These are phyloP conservation scores for Pteruthius melanotis DNA, from an alignment of 2,113 vertebrate species.

Conservation along the genomic window DNA sequence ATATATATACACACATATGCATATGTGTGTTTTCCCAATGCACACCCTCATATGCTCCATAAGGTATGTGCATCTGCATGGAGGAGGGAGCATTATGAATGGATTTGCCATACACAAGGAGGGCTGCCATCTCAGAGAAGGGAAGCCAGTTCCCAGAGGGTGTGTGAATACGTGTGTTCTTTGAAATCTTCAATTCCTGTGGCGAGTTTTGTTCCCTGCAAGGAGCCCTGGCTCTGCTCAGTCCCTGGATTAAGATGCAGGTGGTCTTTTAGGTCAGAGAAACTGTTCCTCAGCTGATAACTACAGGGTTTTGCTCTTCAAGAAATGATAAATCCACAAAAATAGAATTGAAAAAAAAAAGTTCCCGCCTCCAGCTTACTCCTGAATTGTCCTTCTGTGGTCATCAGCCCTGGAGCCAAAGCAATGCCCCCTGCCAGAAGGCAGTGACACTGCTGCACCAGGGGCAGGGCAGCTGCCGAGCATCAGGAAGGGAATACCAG, in stretches of 20 bases:
- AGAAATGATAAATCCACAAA: constrained; percentile 25
- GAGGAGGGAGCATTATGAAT: background rate
- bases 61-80: background rate
- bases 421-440: background rate
- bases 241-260: constrained; percentile 10
- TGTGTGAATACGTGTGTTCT: background rate
- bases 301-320: background rate
- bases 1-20: background rate
- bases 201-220: background rate
- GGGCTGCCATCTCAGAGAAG: background rate
- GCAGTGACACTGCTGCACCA: background rate
- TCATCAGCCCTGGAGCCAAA: constrained; percentile 15
- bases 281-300: background rate
- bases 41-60: background rate
- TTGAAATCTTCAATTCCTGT: background rate
- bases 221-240: constrained; percentile 7
- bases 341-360: background rate
- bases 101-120: background rate
- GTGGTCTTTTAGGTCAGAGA: constrained; percentile 1
- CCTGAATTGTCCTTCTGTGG: constrained; percentile 7
- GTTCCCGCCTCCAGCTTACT: background rate
- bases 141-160: background rate
- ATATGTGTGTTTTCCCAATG: background rate
- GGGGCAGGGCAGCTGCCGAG: background rate
- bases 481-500: background rate